A percentile compares a stretch with the other conserved stretches of the same genome.
These are phyloP conservation scores for Acanthosepion pharaonis DNA, from an alignment of 2,888 invertebrate genomes.

Conservation along the genomic window DNA sequence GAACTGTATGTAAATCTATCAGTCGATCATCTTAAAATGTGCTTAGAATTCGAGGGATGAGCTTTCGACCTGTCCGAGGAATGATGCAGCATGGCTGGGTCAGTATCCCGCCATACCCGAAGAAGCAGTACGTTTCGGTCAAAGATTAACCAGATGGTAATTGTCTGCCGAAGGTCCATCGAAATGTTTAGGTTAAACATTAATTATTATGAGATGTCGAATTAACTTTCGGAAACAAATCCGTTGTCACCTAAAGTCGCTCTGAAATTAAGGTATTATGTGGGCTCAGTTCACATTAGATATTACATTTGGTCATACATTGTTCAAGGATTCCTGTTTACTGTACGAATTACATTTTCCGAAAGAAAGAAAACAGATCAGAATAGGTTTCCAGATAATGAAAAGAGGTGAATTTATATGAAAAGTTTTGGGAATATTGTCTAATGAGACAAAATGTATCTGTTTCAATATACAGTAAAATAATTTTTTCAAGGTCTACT, in stretches of 20 bases:
- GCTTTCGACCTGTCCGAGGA: background rate
- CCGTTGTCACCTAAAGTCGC: background rate
- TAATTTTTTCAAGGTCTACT: no score
- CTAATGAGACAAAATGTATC: no score
- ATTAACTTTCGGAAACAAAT: background rate
- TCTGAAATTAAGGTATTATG: background rate
- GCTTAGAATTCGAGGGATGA: background rate
- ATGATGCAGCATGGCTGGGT: background rate
- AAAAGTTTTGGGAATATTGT: no score
- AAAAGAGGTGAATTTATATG: no score
- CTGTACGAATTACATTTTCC: no score
- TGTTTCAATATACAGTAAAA: no score
- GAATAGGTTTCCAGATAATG: no score
- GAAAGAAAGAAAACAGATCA: no score
- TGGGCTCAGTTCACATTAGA: background rate
- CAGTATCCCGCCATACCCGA: background rate
- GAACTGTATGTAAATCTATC: background rate
- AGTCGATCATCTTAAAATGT: background rate
- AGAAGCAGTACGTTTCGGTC: background rate
- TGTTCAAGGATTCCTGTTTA: no score
- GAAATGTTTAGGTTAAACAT: background rate
- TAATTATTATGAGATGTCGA: background rate
- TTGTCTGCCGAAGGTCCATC: background rate
- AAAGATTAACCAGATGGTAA: background rate
- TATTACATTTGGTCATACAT: no score